Base-by-base conservation (phyloP, 2,113 vertebrate genomes). In the Geococcyx californianus region DNA sequence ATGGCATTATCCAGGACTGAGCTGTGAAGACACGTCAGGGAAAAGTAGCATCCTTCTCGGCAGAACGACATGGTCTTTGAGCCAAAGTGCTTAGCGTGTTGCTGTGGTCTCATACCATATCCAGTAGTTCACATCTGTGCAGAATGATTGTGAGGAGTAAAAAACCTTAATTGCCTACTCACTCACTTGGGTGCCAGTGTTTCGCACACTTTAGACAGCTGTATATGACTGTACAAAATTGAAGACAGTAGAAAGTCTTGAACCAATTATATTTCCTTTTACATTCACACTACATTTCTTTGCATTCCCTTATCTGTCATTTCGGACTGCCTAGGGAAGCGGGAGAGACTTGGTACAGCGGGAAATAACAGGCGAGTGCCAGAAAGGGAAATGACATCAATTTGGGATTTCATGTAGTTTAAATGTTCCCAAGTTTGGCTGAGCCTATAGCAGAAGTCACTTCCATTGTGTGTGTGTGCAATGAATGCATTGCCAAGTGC, bases 201-300 rank as follows among this genome's bases (percentile, higher is more conserved):
- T 94, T 78, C 83, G 64, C 80, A 93, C 18, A 3, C 79, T 96
- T 86, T 5, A 91, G 90, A 81, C 94, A 93, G 85, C 75, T 95
- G 87, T 86, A 93, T 96, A 94, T 88, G 94, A 90, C 89, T 95
- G 40, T 77, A 86, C 63, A 58, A 63, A 95, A 94, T 64, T 94
- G 77, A 96, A 95, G 82, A 85, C 90, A 86, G 92, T 36, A 25
- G 90, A 95, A 40, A 70, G 60, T 74, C 92, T 94, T 95, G 93
- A 96, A 94, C 79, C 93, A 97, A 95, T 96, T 95, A 92, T 24
- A 70, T 47, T 89, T 86, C 68, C 56, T 80, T 87, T 90, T 80
- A 11, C 26, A 47, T 88, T 95, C 45, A 67, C 72, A 70, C 68
- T 85, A 63, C 3, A 1, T 92, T 93, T 90, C 92, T 96, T 82